Base-by-base conservation (phyloP, 2,113 vertebrate species). In the Ptilonorhynchus violaceus region DNA sequence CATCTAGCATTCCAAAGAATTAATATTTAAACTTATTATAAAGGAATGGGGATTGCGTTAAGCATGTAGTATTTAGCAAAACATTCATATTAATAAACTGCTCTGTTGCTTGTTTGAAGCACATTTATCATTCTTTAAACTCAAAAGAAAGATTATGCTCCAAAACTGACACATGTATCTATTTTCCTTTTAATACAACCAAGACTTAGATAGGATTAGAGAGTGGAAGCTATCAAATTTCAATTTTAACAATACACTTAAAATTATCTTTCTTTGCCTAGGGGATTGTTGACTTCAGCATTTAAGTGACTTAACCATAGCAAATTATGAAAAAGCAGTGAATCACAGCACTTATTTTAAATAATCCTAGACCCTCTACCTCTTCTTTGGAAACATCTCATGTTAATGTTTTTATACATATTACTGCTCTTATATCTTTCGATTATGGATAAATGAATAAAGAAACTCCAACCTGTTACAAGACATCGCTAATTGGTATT, bases 21-120 rank as follows among this genome's bases (percentile, higher is more conserved):
- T 98, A 98, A 98, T 98, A 98, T 98, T 98, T 98, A 98, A 98
- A 98, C 97, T 97, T 98, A 98, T 98, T 98, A 98, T 97, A 97
- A 98, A 98, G 96, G 98, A 98, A 98, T 96, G 96, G 93, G 89
- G 95, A 97, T 97, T 98, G 97, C 52, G 55, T 96, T 98, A 98
- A 98, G 94, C 98, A 97, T 89, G 94, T 88, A 98, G 95, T 95
- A 97, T 97, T 98, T 97, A 98, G 95, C 93, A 98, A 97, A 95
- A 96, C 96, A 97, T 96, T 96, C 87, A 88, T 92, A 94, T 90
- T 96, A 97, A 96, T 98, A 93, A 95, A 97, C 87, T 78, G 76
- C 94, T 97, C 73, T 94, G 91, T 92, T 94, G 89, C 91, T 75
- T 85, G 33, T 92, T 96, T 95, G 96, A 96, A 97, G 96, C 75